phyloP scores from a whole-genome alignment of 2,888 invertebrate genomes.

The Netelia fuscicornis region DNA sequence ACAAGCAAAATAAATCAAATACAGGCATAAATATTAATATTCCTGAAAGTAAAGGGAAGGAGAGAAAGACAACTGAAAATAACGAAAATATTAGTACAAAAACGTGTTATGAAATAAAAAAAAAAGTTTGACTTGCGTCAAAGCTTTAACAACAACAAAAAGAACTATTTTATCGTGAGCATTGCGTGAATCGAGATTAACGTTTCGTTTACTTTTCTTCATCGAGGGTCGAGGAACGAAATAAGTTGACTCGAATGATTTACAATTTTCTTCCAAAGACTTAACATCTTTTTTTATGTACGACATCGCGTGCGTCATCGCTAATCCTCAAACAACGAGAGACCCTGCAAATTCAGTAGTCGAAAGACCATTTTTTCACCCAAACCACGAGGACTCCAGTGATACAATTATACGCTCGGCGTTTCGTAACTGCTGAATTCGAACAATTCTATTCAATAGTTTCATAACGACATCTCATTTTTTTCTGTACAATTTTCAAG shows the following conservation, averaged over 20 bases:
- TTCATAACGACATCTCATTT: no score
- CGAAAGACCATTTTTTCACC: neutral
- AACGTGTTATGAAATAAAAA: slow-evolving; percentile 13
- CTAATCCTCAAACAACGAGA: slow-evolving; percentile 30
- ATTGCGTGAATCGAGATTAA: slow-evolving; percentile 62
- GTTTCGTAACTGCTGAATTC: no score
- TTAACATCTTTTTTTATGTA: slow-evolving; percentile 2
- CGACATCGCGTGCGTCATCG: slow-evolving; percentile 35
- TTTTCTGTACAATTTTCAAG: no score
- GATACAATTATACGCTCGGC: neutral
- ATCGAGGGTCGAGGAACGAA: slow-evolving; percentile 21
- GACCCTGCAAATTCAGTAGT: slow-evolving; percentile 11
- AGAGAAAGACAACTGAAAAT: slow-evolving; percentile 45
- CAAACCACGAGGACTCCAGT: neutral
- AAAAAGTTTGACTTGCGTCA: slow-evolving; percentile 24
- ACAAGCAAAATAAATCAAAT: slow-evolving; percentile 13
- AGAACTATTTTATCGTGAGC: slow-evolving; percentile 24
- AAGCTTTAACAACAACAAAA: slow-evolving; percentile 27
- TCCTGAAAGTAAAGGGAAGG: slow-evolving; percentile 47
- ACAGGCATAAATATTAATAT: slow-evolving; percentile 25
- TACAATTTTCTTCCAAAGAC: slow-evolving; percentile 14
- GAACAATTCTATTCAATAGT: no score
- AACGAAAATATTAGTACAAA: slow-evolving; percentile 33
- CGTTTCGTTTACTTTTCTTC: slow-evolving; percentile 12
- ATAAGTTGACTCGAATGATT: slow-evolving; percentile 40